phyloP scores from a whole-genome alignment of 2,888 invertebrate species.

The Stenodera caucasica region DNA sequence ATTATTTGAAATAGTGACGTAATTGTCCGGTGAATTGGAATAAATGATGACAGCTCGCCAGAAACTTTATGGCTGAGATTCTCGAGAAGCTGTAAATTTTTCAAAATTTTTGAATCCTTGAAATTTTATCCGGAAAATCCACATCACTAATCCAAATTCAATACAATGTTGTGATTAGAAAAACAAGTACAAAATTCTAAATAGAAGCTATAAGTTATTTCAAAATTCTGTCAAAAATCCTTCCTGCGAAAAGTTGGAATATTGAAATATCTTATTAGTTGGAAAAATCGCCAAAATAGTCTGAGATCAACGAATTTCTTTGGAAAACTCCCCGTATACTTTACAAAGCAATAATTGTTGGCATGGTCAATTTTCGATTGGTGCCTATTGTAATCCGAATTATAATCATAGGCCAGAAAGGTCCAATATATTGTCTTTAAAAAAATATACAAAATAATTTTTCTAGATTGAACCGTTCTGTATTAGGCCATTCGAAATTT shows the following conservation, averaged over 20 bases:
- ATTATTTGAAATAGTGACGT: neutral
- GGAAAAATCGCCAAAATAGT: neutral
- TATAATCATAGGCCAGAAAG: neutral
- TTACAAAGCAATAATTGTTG: neutral
- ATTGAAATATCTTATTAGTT: slow-evolving; percentile 6
- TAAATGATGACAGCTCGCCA: too few relatives aligned
- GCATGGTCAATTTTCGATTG: neutral
- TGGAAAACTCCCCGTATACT: neutral
- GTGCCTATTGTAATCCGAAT: neutral
- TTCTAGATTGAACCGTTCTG: neutral
- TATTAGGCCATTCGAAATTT: neutral
- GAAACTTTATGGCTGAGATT: too few relatives aligned
- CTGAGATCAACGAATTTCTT: neutral
- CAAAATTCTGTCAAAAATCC: too few relatives aligned
- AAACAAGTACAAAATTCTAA: neutral
- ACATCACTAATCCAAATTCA: too few relatives aligned
- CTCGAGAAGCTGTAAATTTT: too few relatives aligned
- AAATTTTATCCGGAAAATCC: too few relatives aligned
- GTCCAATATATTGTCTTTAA: neutral
- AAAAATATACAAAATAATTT: neutral
- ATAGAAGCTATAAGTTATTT: neutral
- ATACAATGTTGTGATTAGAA: too few relatives aligned
- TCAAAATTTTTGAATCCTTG: too few relatives aligned
- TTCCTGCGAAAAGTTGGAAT: too few relatives aligned
- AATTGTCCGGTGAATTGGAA: too few relatives aligned